These are phyloP conservation scores for Podarcis siculus DNA, from an alignment of 2,797 vertebrate species.

Conservation along the genomic window DNA sequence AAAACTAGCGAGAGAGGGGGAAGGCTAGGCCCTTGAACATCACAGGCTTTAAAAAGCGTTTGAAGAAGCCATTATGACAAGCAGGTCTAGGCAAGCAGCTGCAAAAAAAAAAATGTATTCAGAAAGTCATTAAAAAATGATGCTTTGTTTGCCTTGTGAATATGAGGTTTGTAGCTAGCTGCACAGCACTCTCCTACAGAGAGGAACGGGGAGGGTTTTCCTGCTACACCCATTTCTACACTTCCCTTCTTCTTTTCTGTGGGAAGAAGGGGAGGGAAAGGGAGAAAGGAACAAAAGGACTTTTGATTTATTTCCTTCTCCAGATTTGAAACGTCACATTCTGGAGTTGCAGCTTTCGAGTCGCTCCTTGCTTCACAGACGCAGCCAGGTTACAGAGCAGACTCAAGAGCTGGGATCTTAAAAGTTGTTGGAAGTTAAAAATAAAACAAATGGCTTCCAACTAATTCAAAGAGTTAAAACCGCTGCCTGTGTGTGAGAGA, in stretches of 20 bases:
- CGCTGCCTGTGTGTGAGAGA: conserved; percentile 8
- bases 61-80: conserved; percentile 91
- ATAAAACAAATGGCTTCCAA: conserved; percentile 66
- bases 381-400: conserved; percentile 52
- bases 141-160: conserved; percentile 97
- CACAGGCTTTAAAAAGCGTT: conserved; percentile 88
- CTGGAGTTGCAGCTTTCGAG: conserved; percentile 45
- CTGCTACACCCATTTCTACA: conserved; percentile 51
- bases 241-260: conserved; percentile 32
- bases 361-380: conserved; percentile 54
- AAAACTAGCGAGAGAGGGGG: conserved; percentile 87
- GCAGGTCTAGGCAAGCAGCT: conserved; percentile 85
- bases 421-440: conserved; percentile 65
- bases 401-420: conserved; percentile 59
- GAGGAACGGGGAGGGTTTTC: conserved; percentile 78
- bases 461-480: conserved; percentile 67
- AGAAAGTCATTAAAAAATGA: conserved; percentile 95
- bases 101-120: conserved; percentile 84
- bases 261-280: conserved; percentile 31
- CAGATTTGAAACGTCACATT: conserved; percentile 55
- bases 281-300: conserved; percentile 22
- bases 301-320: conserved; percentile 64
- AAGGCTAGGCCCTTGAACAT: conserved; percentile 94
- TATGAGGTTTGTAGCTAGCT: conserved; percentile 83
- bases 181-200: conserved; percentile 78